phyloP scores from a whole-genome alignment of 2,797 vertebrate genomes.

The Cygnus olor region DNA sequence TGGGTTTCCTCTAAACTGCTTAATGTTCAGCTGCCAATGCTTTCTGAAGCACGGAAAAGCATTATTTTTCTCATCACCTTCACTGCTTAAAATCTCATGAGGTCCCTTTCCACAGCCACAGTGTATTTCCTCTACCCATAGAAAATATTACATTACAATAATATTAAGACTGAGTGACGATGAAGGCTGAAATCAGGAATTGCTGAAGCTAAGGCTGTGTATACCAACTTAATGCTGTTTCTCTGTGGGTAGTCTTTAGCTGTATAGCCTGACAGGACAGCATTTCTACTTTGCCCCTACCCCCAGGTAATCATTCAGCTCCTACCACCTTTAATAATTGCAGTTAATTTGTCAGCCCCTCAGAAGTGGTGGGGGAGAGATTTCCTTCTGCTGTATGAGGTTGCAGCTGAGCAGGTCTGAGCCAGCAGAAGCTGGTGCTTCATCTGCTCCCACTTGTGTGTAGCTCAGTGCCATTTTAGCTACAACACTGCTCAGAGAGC shows the following conservation, averaged over 20 bases:
- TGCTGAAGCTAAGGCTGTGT: background rate
- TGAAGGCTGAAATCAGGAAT: background rate
- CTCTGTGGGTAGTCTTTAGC: background rate
- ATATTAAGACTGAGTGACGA: background rate
- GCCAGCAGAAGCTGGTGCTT: background rate
- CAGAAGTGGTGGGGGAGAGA: background rate
- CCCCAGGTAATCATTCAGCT: background rate
- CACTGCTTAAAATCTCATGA: background rate
- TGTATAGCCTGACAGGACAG: background rate
- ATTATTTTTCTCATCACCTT: background rate
- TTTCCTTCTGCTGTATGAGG: background rate
- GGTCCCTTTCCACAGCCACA: background rate
- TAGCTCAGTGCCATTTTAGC: background rate
- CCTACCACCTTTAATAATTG: background rate
- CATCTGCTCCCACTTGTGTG: background rate
- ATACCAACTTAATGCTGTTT: background rate
- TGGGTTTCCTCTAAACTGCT: background rate
- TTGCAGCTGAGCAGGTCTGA: background rate
- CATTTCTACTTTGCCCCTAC: background rate
- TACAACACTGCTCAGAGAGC: background rate
- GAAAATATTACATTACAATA: background rate
- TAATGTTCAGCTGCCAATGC: background rate
- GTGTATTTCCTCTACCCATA: background rate
- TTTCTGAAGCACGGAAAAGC: background rate
- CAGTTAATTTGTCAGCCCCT: background rate